A percentile compares a stretch with the other conserved stretches of the same genome.
These are phyloP conservation scores for Cistogaster globosa DNA, from an alignment of 2,888 invertebrate genomes.

Conservation along the genomic window DNA sequence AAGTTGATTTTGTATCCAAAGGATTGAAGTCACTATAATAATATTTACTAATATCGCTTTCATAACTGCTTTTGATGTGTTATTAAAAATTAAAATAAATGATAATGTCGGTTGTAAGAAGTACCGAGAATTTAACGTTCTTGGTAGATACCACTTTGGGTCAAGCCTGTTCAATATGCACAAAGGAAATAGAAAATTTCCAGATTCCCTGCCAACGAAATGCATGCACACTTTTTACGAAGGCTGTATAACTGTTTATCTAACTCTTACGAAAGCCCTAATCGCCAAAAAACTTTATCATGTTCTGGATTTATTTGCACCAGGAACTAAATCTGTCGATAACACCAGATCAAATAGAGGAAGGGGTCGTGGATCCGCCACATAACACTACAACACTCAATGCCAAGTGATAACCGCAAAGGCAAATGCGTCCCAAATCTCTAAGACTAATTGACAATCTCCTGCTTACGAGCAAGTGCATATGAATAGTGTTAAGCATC, in stretches of 20 bases:
- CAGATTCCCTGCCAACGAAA: not conserved
- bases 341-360: not conserved
- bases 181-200: slow-evolving; percentile 3
- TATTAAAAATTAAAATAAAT: no score
- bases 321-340: not conserved
- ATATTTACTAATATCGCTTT: no score
- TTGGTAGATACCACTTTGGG: not conserved
- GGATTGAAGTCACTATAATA: no score
- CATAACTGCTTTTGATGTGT: no score
- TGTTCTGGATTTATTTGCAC: not conserved
- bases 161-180: not conserved
- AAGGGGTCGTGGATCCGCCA: slow-evolving; percentile 1
- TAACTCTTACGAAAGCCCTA: not conserved
- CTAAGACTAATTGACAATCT: no score
- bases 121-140: not conserved
- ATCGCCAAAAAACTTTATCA: slow-evolving; percentile 6
- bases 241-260: not conserved
- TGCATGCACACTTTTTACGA: slow-evolving; percentile 3
- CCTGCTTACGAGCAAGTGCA: no score
- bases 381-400: not conserved
- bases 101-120: not conserved
- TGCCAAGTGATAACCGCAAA: not conserved
- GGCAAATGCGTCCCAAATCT: no score
- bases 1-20: no score
- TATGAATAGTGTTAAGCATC: no score